A percentile compares a stretch with the other conserved stretches of the same genome.
phyloP scores from a whole-genome alignment of 1,140 invertebrate genomes.

The Pachyrhynchus sulphureomaculatus region DNA sequence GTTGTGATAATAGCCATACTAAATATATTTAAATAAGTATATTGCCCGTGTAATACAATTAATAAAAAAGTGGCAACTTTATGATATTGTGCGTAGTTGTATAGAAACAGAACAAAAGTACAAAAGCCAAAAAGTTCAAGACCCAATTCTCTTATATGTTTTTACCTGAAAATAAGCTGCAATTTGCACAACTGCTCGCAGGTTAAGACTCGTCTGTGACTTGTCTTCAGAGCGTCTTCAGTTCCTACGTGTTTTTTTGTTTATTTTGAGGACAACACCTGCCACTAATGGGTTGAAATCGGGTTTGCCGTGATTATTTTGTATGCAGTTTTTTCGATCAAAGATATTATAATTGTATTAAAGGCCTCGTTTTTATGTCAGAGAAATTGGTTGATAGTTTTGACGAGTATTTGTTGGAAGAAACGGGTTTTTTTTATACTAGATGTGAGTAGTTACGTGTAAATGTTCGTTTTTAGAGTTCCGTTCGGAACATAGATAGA shows the following conservation, averaged over 20 bases:
- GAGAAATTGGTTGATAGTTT: not conserved
- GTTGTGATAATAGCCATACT: too few species aligned
- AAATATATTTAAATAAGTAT: too few species aligned
- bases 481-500: too few species aligned
- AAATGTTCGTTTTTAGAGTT: too few species aligned
- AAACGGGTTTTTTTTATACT: too few species aligned
- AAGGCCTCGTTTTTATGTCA: not conserved
- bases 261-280: constrained; percentile 29
- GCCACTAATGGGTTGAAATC: constrained; percentile 30
- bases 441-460: too few species aligned
- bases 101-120: not conserved
- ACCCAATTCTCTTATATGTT: not conserved
- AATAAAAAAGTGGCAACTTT: too few species aligned
- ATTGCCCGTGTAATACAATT: too few species aligned
- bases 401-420: too few species aligned
- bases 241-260: constrained; percentile 30
- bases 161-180: constrained; percentile 1
- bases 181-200: constrained; percentile 24
- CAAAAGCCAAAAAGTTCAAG: not conserved
- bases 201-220: constrained; percentile 8
- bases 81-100: not conserved
- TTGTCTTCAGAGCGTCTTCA: constrained; percentile 2
- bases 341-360: constrained; percentile 21
- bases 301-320: constrained; percentile 25
- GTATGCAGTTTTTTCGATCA: constrained; percentile 30